Base-by-base conservation (phyloP, 2,797 vertebrate species). In the Sebastes variabilis region DNA sequence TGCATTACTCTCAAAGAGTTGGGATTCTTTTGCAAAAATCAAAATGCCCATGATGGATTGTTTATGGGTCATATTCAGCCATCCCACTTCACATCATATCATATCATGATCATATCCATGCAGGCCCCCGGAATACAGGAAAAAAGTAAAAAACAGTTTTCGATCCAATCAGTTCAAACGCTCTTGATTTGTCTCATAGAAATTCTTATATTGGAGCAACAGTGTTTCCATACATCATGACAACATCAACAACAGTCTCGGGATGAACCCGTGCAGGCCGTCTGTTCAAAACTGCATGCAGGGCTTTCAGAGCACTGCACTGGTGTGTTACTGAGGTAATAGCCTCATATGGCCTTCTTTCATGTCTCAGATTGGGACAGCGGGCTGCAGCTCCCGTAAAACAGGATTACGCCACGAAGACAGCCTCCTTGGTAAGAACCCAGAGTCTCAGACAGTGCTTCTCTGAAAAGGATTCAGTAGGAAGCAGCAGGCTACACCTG, bases 401-500 rank as follows among this genome's bases (percentile, higher is more conserved):
- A 52, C 74, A 84, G 83, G 88, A 90, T 85, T 77, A 88, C 65
- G 66, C 74, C 78, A 62, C 25, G 64, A 82, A 76, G 81, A 78
- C 74, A 75, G 75, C 69, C 62, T 88, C 79, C 72, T 79, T 32
- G 10, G 81, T 80, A 69, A 77, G 65, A 83, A 73, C 67, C 64
- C 66, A 71, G 74, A 69, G 74, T 87, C 82, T 84, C 72, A 70
- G 79, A 84, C 66, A 69, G 76, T 71, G 64, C 68, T 68, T 87
- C 62, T 81, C 65, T 84, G 71, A 82, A 82, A 65, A 68, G 52
- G 55, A 73, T 42, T 69, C 62, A 65, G 73, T 13, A 59, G 72
- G 72, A 52, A 52, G 49, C 20, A 46, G 77, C 38, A 55, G 71
- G 52, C 87, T 96, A 98, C 84, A 96, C 96, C 52, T 97, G 96